A percentile compares a stretch with the other conserved stretches of the same genome.
phyloP scores from a whole-genome alignment of 1,140 invertebrate species.

The Plodia interpunctella region DNA sequence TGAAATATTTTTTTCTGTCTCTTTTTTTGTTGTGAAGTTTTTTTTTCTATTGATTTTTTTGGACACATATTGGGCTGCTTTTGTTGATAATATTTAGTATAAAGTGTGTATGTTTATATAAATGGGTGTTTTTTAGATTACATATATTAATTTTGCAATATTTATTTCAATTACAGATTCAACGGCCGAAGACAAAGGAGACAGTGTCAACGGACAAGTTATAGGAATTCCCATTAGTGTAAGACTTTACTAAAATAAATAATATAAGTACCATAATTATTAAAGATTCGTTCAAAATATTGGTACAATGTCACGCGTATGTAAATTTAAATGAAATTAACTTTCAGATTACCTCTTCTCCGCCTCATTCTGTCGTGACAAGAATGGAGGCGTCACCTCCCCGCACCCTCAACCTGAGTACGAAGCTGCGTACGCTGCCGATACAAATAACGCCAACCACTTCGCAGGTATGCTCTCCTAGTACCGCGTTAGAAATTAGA shows the following conservation, averaged over 20 bases:
- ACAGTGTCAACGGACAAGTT: conserved; percentile 50
- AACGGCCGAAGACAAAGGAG: conserved; percentile 43
- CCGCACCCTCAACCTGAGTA: conserved; percentile 58
- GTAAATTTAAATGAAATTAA: not conserved
- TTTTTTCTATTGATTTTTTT: not conserved
- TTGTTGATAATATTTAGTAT: too few species aligned
- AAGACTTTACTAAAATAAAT: conserved; percentile 30
- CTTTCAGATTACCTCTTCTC: conserved; percentile 57
- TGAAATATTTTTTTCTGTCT: not conserved
- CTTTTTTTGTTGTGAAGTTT: not conserved
- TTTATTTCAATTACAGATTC: conserved; percentile 40
- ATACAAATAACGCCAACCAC: conserved; percentile 65
- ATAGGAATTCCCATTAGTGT: conserved; percentile 67
- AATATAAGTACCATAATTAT: not conserved
- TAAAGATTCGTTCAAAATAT: not conserved
- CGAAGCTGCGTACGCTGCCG: conserved; percentile 60
- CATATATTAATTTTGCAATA: not conserved
- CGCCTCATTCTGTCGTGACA: conserved; percentile 32
- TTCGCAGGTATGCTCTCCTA: conserved; percentile 60
- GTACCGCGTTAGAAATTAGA: conserved; percentile 52
- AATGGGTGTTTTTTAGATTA: too few species aligned
- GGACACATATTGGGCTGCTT: not conserved
- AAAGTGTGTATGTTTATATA: too few species aligned
- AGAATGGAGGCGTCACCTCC: conserved; percentile 50
- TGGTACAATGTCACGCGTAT: too few species aligned